Base-by-base conservation (phyloP, 2,113 vertebrate species). In the Chionis minor region DNA sequence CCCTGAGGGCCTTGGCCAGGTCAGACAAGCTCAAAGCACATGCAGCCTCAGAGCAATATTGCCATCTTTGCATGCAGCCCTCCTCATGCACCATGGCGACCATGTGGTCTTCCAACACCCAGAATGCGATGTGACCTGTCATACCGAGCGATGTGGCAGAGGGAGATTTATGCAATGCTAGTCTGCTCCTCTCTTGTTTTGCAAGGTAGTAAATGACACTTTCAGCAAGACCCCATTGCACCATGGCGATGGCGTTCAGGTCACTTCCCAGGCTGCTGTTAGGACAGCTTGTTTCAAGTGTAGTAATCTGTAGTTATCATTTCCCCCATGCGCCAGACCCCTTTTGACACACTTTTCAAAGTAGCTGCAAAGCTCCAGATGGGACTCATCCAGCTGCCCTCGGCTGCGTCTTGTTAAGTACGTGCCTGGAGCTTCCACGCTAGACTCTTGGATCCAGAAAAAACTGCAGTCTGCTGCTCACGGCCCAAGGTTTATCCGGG, bases 291-390 rank as follows among this genome's bases (percentile, higher is more conserved):
- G 44, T 71, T 89, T 71, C 4, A 3, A 62, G 35, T 15, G 32
- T 63, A n/a, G 13, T 33, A 21, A 87, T 84, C 81, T 89, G 70
- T 38, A 38, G 70, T 67, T 92, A 70, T 89, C 62, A 78, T 93
- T 91, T 92, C 70, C 70, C 32, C 49, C 3, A 27, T 22, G 1
- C 5, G n/a, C 90, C 96, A 81, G 45, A 61, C 30, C 42, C 78
- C 52, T 92, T 96, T 85, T 92, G 86, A 94, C 86, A 91, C 77
- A 86, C 58, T 78, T 94, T 86, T 74, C 75, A 75, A 85, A 81
- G 90, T 54, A 91, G 27, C 66, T 65, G 67, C 10, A 7, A 72
- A 82, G 47, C 32, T 96, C 94, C 97, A 97, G 92, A 97, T 96
- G 97, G 77, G 79, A 42, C 26, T 81, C 51, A 72, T 58, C 81